These are phyloP conservation scores for Heteromyza rotundicornis DNA, from an alignment of 2,888 invertebrate genomes.

Conservation along the genomic window DNA sequence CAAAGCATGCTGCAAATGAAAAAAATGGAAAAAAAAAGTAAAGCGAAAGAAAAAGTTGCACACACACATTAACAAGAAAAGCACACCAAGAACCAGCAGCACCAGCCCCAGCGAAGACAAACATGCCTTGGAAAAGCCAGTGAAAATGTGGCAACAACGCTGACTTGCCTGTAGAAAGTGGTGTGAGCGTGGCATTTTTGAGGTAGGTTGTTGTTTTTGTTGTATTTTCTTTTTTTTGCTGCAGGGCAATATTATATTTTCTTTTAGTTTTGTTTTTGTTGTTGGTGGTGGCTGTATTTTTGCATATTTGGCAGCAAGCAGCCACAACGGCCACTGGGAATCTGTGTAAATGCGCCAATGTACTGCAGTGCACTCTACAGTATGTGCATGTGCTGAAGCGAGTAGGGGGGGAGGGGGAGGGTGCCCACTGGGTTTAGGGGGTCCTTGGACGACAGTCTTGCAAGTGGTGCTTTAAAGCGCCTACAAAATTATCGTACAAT, in stretches of 20 bases:
- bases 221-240: neutral
- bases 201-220: neutral
- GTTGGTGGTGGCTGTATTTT: neutral
- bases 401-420: neutral
- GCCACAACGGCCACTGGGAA: conserved; percentile 18
- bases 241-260: neutral
- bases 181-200: conserved; percentile 1
- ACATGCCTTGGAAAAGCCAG: conserved; percentile 13
- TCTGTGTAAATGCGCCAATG: conserved; percentile 30
- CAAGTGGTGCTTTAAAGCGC: neutral
- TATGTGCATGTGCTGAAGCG: neutral
- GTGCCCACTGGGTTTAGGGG: neutral
- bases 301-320: neutral
- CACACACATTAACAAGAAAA: conserved; percentile 7
- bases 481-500: neutral
- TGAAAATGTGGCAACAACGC: neutral
- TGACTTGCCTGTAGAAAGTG: neutral
- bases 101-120: conserved; percentile 11
- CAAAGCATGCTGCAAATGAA: no score
- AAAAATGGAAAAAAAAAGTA: neutral
- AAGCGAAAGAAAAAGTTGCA: conserved; percentile 10
- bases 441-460: no score
- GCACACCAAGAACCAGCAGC: conserved; percentile 12
- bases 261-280: neutral
- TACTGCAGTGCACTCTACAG: conserved; percentile 22